phyloP scores from a whole-genome alignment of 2,797 vertebrate genomes.

The Onychomys torridus region DNA sequence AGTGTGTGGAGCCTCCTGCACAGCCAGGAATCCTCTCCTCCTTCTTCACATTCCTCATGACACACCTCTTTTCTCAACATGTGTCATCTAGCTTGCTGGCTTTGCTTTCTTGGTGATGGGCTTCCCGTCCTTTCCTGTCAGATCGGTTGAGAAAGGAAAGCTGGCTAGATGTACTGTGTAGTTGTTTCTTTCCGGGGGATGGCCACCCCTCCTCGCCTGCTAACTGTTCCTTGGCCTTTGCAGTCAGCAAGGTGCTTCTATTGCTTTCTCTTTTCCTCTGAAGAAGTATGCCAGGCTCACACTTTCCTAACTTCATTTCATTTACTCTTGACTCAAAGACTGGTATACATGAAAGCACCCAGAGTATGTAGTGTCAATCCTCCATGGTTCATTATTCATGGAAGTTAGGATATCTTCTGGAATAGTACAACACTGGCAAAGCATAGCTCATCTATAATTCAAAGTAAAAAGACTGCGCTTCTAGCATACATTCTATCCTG shows the following conservation, averaged over 20 bases:
- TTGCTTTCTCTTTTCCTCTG: neutral
- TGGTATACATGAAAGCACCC: conserved; percentile 43
- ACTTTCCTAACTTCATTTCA: conserved; percentile 25
- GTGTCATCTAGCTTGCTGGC: conserved; percentile 34
- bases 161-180: neutral
- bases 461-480: conserved; percentile 14
- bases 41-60: conserved; percentile 62
- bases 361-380: neutral
- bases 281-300: neutral
- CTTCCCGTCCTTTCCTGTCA: conserved; percentile 73
- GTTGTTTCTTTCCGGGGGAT: conserved; percentile 50
- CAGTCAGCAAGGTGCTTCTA: neutral
- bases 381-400: conserved; percentile 55
- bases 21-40: conserved; percentile 67
- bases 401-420: conserved; percentile 51
- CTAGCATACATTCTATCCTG: neutral
- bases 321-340: conserved; percentile 45
- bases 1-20: conserved; percentile 69
- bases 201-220: conserved; percentile 37
- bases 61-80: conserved; percentile 68
- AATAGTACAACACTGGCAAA: conserved; percentile 53
- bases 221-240: conserved; percentile 36
- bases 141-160: conserved; percentile 6
- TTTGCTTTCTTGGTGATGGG: conserved; percentile 46
- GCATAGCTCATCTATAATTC: conserved; percentile 66